Evolutionary conservation across 1,140 invertebrate species (phyloP).

Genomic region (Zaprionus gabonicus): DNA sequence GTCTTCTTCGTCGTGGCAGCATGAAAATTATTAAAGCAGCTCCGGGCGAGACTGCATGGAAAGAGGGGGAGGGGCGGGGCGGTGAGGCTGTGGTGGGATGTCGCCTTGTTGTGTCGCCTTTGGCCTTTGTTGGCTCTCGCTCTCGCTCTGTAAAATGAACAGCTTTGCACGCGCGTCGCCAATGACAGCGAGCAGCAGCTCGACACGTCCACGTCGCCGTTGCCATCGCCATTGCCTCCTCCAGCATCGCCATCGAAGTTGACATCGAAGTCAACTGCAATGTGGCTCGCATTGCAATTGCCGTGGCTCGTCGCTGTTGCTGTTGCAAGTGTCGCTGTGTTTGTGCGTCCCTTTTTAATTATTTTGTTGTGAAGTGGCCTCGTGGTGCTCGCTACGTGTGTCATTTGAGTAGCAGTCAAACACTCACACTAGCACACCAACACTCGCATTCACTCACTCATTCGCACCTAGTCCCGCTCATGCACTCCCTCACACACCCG

Average conservation of each 20-base stretch:
- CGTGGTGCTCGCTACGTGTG: conserved; percentile 26
- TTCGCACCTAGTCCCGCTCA: not conserved
- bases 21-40: conserved; percentile 77
- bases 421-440: not conserved
- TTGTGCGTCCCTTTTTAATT: conserved; percentile 65
- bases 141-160: conserved; percentile 65
- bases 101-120: conserved; percentile 47
- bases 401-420: conserved; percentile 19
- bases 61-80: not conserved
- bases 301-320: conserved; percentile 1
- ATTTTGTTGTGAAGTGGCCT: conserved; percentile 71
- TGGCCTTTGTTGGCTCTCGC: conserved; percentile 62
- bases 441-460: not conserved
- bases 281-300: conserved; percentile 57
- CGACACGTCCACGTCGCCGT: conserved; percentile 13
- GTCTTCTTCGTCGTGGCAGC: conserved; percentile 21
- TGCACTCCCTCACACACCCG: not conserved
- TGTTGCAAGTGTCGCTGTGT: conserved; percentile 50
- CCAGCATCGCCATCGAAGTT: conserved; percentile 10
- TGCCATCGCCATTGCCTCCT: conserved; percentile 12
- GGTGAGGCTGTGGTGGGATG: conserved; percentile 28
- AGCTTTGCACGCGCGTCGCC: conserved; percentile 46
- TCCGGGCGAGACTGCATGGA: conserved; percentile 41
- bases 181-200: conserved; percentile 45
- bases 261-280: conserved; percentile 32